Conservation (phyloP, 2,888 invertebrate genomes). For the Matsumyia berberina region DNA sequence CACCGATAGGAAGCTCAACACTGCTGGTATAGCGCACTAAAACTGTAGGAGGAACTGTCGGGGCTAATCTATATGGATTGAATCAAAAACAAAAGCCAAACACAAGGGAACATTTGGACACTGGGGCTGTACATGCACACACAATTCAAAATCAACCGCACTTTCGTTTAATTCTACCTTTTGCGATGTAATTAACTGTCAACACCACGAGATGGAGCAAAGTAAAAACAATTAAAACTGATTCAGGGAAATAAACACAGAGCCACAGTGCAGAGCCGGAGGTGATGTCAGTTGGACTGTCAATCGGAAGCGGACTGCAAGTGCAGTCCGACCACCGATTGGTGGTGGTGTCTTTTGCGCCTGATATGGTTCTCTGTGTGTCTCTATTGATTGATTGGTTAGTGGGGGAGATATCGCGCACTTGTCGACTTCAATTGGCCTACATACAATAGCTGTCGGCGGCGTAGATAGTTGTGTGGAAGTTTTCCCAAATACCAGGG, state of each 20-base stretch:
- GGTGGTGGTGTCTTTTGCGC: conserved; percentile 12
- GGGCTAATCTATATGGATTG: not conserved
- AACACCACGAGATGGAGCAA: not conserved
- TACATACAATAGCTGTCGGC: conserved; percentile 25
- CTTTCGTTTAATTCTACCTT: not conserved
- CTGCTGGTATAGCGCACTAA: too few relatives aligned
- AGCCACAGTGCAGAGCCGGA: conserved; percentile 10
- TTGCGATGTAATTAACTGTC: conserved; percentile 14
- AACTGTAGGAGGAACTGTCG: not conserved
- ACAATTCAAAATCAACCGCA: too few relatives aligned
- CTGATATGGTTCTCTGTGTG: conserved; percentile 16
- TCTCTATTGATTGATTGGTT: conserved; percentile 66
- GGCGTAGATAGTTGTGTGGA: conserved; percentile 33
- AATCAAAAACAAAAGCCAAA: not conserved
- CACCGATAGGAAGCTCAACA: not conserved
- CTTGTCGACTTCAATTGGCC: conserved; percentile 58
- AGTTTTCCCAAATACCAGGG: conserved; percentile 47
- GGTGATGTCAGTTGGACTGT: conserved; percentile 45
- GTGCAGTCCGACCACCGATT: conserved; percentile 36
- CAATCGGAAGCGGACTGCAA: conserved; percentile 47
- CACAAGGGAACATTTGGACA: not conserved
- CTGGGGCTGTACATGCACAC: not conserved
- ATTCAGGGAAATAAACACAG: conserved; percentile 20
- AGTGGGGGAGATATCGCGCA: conserved; percentile 30
- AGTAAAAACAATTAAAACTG: conserved; percentile 45